Base-by-base conservation (phyloP, 2,888 invertebrate genomes). In the Morpho helenor region DNA sequence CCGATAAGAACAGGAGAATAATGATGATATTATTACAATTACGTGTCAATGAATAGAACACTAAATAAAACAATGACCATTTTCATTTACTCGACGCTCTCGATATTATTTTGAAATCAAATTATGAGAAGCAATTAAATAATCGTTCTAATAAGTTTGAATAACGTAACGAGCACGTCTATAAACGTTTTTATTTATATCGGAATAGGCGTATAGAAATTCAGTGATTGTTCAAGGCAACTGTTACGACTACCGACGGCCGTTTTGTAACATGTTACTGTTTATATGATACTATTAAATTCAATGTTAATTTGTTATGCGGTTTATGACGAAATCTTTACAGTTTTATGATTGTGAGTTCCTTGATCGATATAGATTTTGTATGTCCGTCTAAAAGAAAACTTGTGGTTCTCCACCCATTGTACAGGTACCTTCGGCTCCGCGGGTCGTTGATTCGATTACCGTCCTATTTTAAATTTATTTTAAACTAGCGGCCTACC, bases 141-240 rank as follows among this genome's bases (percentile, higher is more conserved):
- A 81, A 86, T 86, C 84, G 84, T 82, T 77, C 73, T 79, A 77
- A 84, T 83, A 70, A 76, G 74, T 75, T 75, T 66, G 69, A 65
- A 78, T 43, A 43, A 43, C 43, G 43, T 31, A 42, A 80, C 73
- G 63, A 76, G 79, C 77, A 73, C 70, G 73, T 73, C 77, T 77
- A 83, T 83, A 68, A 69, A 62, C 72, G 68, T 23, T 49, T 49
- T 55, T 39, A 48, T 52, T 51, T 52, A 50, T 60, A 62, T 57
- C 43, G 42, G 52, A 52, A 60, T 57, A 62, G 60, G 53, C 52
- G 53, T 64, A 61, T 47, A 56, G 49, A 58, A 46, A 56, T 58
- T 59, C 57, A 46, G 52, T 47, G 52, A 59, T 51, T 45, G 56
- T 46, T 54, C 58, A 60, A 64, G 62, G 63, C 53, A 52, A 22